Percentiles rank a stretch among this genome's conserved stretches.
Evolutionary conservation across 1,140 invertebrate species (phyloP).

Genomic region (Lepidurus packardi): DNA sequence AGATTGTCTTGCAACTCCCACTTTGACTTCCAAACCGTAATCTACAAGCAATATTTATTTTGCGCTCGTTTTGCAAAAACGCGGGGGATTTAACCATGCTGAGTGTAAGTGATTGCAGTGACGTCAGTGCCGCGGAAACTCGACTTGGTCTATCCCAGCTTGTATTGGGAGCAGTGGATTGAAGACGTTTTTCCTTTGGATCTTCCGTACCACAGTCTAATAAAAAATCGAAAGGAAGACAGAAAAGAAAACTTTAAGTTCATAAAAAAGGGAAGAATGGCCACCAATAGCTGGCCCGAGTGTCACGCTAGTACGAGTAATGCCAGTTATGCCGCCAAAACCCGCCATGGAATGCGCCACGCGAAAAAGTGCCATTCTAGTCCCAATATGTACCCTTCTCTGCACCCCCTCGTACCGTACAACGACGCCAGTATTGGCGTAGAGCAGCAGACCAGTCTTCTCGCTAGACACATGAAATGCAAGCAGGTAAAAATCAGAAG

Average conservation of each 20-base stretch:
- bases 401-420: background rate
- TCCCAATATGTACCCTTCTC: background rate
- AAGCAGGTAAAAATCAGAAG: background rate
- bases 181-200: background rate
- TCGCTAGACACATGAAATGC: constrained; percentile 9
- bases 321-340: constrained; percentile 5
- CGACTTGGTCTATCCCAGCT: background rate
- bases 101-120: background rate
- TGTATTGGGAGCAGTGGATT: background rate
- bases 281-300: constrained; percentile 7
- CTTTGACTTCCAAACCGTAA: too few relatives aligned
- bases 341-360: background rate
- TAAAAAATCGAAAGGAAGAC: background rate
- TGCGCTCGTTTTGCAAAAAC: background rate
- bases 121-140: background rate
- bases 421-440: constrained; percentile 12
- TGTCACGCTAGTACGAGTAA: constrained; percentile 3
- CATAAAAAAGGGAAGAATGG: background rate
- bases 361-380: constrained; percentile 4
- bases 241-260: background rate
- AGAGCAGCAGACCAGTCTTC: constrained; percentile 2
- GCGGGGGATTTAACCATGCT: background rate
- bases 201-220: too few relatives aligned
- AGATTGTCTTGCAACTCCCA: too few relatives aligned
- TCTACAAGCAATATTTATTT: background rate